Evolutionary conservation across 2,113 vertebrate species (phyloP), one percentile per base, ranked within the genome.

Genomic region (Typhlomys cinereus): DNA sequence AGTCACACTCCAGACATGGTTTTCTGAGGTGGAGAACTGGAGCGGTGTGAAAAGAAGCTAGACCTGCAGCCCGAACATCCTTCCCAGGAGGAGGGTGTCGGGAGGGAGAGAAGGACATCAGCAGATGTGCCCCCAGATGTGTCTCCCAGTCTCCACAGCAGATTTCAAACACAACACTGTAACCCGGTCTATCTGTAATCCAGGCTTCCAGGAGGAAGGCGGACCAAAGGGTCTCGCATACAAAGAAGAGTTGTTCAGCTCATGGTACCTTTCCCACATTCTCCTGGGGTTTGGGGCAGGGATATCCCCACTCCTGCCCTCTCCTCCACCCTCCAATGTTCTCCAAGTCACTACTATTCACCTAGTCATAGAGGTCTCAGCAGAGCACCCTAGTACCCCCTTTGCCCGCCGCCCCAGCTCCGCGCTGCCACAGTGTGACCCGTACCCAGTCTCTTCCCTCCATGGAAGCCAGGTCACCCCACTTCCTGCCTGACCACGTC

Each of bases 21-120:
- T 4, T 34, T 62, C 21, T 52, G 46, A 8, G 4, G 21, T 12
- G 34, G 31, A 44, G 9, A 71, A n/a, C 29, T 34, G 11, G 11
- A 5, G 14, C 36, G 29, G 44, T 23, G 29, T 14, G 1, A 78
- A 13, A 39, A n/a, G 75, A 78, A 78, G 39, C 25, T 39, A 14
- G 1, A 1, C 0, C 50, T 46, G 7, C 44, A 80, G 50, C 14
- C 62, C 6, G 34, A 71, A 74, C 0, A 54, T 27, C 27, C 34
- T 3, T 11, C 31, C 48, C 18, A 0, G 7, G n/a, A 34, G 9
- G 25, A 64, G 5, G 17, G 12, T 27, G 1, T 18, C 36, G 20
- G 10, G 3, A 70, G 62, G 48, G 13, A 57, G n/a, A 41, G 71
- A 4, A 6, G 50, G 7, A 23, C 11, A 7, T 15, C 34, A 34